These are phyloP conservation scores for Myotis vivesi DNA, from an alignment of 2,797 vertebrate genomes.

Conservation along the genomic window DNA sequence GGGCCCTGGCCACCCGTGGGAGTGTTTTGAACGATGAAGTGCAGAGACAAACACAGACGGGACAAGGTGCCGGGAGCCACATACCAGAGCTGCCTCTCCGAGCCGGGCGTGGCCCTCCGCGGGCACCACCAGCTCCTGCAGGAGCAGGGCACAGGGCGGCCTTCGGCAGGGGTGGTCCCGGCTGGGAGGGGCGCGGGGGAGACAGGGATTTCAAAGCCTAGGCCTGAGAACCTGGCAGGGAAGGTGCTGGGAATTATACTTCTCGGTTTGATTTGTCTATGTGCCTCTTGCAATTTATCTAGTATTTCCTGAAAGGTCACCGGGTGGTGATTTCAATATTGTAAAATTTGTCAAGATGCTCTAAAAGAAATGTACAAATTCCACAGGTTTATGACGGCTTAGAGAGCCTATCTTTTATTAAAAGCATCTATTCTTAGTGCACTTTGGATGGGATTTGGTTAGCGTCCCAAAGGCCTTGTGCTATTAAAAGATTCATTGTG, in stretches of 20 bases:
- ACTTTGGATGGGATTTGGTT: constrained; percentile 71
- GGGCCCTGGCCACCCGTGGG: background rate
- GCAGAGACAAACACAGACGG: background rate
- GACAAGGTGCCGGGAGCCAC: background rate
- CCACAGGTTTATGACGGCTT: constrained; percentile 73
- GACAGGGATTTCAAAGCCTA: background rate
- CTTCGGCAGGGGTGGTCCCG: background rate
- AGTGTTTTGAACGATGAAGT: background rate
- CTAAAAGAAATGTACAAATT: constrained; percentile 75
- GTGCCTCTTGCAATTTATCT: constrained; percentile 77
- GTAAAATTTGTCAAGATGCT: constrained; percentile 76
- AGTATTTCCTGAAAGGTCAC: constrained; percentile 79
- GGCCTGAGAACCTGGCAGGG: background rate
- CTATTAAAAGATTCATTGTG: constrained; percentile 75
- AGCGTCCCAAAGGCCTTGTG: constrained; percentile 57
- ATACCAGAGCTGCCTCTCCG: background rate
- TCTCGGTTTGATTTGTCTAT: constrained; percentile 3
- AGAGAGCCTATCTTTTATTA: constrained; percentile 64
- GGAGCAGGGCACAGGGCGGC: background rate
- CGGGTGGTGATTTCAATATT: constrained; percentile 76
- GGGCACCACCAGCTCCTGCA: background rate
- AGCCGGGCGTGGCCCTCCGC: background rate
- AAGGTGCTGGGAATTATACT: background rate
- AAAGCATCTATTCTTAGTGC: constrained; percentile 61
- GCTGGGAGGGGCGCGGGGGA: background rate